A percentile compares a stretch with the other conserved stretches of the same genome.
phyloP scores from a whole-genome alignment of 2,797 vertebrate species.

The Trachops cirrhosus region DNA sequence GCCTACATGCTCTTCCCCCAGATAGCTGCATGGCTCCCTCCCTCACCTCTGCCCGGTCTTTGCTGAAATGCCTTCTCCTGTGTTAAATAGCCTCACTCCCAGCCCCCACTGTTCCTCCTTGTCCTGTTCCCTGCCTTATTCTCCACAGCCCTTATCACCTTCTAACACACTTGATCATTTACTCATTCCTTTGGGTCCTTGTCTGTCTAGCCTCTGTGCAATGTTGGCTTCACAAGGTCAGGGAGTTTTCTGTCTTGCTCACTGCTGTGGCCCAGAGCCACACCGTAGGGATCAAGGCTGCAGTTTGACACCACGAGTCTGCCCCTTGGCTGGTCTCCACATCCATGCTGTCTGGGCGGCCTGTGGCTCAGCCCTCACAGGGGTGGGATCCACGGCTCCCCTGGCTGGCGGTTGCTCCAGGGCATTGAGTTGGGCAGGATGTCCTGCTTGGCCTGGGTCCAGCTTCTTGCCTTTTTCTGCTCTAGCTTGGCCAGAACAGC shows the following conservation, averaged over 20 bases:
- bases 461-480: background rate
- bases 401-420: background rate
- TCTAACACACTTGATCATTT: background rate
- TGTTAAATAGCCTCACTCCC: background rate
- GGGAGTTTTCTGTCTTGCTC: background rate
- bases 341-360: fast-evolving
- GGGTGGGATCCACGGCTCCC: background rate
- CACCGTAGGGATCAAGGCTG: fast-evolving
- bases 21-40: background rate
- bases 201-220: background rate
- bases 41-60: background rate
- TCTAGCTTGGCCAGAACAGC: background rate
- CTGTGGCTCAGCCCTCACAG: background rate
- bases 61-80: background rate
- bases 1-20: background rate
- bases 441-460: background rate
- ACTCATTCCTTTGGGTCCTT: background rate
- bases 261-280: background rate
- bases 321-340: background rate
- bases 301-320: background rate
- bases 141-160: background rate
- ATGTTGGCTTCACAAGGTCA: fast-evolving
- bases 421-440: background rate
- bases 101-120: fast-evolving
- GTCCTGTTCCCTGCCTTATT: background rate